Base-by-base conservation (phyloP, 2,888 invertebrate genomes). In the Dinocampus coccinellae region DNA sequence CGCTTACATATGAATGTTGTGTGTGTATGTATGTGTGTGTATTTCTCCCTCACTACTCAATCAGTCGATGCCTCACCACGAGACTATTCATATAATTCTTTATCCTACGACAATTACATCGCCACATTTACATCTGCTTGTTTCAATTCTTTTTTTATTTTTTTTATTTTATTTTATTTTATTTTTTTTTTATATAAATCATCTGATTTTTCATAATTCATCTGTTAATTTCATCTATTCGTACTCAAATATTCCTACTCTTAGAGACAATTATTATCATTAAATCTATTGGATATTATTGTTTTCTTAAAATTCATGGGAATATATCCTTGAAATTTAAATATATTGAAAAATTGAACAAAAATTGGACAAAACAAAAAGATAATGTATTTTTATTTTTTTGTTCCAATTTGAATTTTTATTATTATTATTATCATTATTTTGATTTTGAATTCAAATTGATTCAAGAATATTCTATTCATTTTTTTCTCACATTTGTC, bases 281-380 rank as follows among this genome's bases (percentile, higher is more conserved):
- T 84, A 83, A 83, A 83, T 83, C 84, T 85, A 85, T 82, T 83
- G 81, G 83, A 84, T 82, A 83, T 81, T 81, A 82, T 79, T 84
- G n/a, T n/a, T n/a, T 79, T 79, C 82, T 77, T 82, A 83, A 80
- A 83, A 83, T 84, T 83, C 79, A 79, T 84, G 85, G 84, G 79
- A 84, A 83, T 86, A 85, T 82, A 82, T 82, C 85, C 82, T 82
- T 82, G 79, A 83, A 83, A 80, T n/a, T n/a, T n/a, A 39, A 39
- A 39, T 39, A 39, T 2, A 39, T 39, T 39, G 39, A 11, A 39
- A 39, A 1, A n/a, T n/a, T n/a, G n/a, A n/a, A n/a, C n/a, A n/a
- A n/a, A n/a, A n/a, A n/a, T n/a, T n/a, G n/a, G n/a, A n/a, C n/a
- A n/a, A n/a, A n/a, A n/a, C n/a, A n/a, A n/a, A n/a, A n/a, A n/a